These are phyloP conservation scores for Drosophila bipectinata DNA, from an alignment of 1,140 invertebrate genomes.

Conservation along the genomic window DNA sequence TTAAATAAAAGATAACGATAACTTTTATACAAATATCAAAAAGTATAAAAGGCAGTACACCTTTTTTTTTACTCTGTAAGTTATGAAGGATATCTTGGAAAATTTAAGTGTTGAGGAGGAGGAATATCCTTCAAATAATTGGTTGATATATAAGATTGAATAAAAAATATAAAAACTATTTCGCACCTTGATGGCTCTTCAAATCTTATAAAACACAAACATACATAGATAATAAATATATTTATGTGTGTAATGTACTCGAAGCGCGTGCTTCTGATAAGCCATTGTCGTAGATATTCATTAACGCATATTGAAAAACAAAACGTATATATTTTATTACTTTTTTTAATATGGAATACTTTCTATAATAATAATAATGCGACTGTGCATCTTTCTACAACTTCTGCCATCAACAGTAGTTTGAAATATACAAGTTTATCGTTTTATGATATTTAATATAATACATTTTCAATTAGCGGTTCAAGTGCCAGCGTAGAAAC, in stretches of 20 bases:
- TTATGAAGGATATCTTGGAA: no score
- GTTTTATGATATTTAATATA: constrained; percentile 76
- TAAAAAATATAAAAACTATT: no score
- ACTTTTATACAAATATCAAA: no score
- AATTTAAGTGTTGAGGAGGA: no score
- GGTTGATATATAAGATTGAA: no score
- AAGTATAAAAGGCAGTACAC: no score
- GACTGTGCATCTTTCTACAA: constrained; percentile 56
- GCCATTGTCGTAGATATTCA: constrained; percentile 7
- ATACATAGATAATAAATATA: neutral
- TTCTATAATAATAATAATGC: constrained; percentile 74
- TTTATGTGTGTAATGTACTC: constrained; percentile 6
- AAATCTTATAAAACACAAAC: constrained; percentile 8
- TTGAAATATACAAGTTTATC: constrained; percentile 68
- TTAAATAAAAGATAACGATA: no score
- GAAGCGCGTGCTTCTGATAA: constrained; percentile 44
- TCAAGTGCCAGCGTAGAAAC: constrained; percentile 59
- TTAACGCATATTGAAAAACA: constrained; percentile 58
- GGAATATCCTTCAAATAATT: no score
- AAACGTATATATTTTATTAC: constrained; percentile 66
- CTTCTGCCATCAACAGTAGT: constrained; percentile 58
- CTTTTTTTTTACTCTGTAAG: no score
- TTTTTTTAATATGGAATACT: constrained; percentile 66
- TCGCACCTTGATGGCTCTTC: no score
- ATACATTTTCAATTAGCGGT: constrained; percentile 64